Base-by-base conservation (phyloP, 2,113 vertebrate species). In the Mesoclemmys tuberculata region DNA sequence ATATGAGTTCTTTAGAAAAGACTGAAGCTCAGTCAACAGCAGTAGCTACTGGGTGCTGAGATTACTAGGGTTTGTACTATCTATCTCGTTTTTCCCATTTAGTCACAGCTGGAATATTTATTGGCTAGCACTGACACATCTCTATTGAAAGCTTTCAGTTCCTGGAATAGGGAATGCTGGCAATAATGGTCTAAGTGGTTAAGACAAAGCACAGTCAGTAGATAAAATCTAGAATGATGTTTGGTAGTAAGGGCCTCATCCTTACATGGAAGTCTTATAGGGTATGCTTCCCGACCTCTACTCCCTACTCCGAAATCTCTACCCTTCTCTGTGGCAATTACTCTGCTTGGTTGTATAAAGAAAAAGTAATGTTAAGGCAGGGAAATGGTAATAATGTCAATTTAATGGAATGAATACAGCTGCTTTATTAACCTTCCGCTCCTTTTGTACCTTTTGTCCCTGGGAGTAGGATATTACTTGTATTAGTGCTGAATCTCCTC, bases 41-140 rank as follows among this genome's bases (percentile, higher is more conserved):
- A 91, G 52, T 29, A 92, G 64, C 0, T 2, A 46, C 74, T 56
- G 6, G 8, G 35, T 92, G 8, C 80, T 82, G 24, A 11, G 38
- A 4, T 93, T 5, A 44, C 74, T 58, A 86, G 29, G 48, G 19
- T 86, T 94, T 93, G 35, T 75, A 44, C 88, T 51, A 91, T 90
- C 7, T 74, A 8, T 87, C 35, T 81, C 18, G 5, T 24, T 79
- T n/a, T 96, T 87, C 77, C 58, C 0, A 91, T 93, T 75, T 58
- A n/a, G 41, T 85, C 88, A 87, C 80, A 94, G 86, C 35, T 90
- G 82, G 38, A 26, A 87, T 85, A 52, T 97, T 94, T 93, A 92
- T 81, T 26, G 44, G 44, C 3, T 61, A 64, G 4, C 26, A 55
- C 81, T 38, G 48, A 68, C 38, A 35, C 51, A 90, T 55, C 35